phyloP scores from a whole-genome alignment of 2,888 invertebrate genomes.

The Drosophila macrospina region DNA sequence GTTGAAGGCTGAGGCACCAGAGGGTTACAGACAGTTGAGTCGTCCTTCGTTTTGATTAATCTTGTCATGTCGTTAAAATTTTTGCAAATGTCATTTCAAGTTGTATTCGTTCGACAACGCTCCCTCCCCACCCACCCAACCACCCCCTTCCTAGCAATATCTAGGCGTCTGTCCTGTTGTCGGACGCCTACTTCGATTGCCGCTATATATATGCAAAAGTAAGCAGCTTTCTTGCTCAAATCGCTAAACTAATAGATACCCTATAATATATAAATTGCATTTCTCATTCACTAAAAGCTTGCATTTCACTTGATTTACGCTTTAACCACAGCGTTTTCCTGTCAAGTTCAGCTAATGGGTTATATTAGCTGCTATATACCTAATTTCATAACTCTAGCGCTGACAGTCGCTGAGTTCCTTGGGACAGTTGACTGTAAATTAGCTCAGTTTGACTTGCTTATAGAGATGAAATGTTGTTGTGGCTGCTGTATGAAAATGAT shows the following conservation, averaged over 20 bases:
- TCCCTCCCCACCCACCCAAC: not conserved
- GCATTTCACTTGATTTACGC: not conserved
- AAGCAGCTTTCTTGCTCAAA: not conserved
- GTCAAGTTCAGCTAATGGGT: not conserved
- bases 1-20: not conserved
- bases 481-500: no score
- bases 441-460: not conserved
- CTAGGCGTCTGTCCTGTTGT: not conserved
- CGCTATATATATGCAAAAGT: slow-evolving; percentile 11
- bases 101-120: slow-evolving; percentile 52
- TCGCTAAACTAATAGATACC: not conserved
- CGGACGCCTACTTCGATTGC: slow-evolving; percentile 42
- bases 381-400: not conserved
- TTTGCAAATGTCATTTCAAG: slow-evolving; percentile 78
- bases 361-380: not conserved
- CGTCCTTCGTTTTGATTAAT: slow-evolving; percentile 74
- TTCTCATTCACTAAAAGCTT: not conserved
- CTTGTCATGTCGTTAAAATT: slow-evolving; percentile 80
- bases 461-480: no score
- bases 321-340: no score
- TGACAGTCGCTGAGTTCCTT: not conserved
- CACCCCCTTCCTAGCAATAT: not conserved
- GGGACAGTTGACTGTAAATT: not conserved
- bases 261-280: not conserved
- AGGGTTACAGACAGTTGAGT: slow-evolving; percentile 47